These are phyloP conservation scores for Actenoides lindsayi DNA, from an alignment of 2,113 vertebrate species.

Conservation along the genomic window DNA sequence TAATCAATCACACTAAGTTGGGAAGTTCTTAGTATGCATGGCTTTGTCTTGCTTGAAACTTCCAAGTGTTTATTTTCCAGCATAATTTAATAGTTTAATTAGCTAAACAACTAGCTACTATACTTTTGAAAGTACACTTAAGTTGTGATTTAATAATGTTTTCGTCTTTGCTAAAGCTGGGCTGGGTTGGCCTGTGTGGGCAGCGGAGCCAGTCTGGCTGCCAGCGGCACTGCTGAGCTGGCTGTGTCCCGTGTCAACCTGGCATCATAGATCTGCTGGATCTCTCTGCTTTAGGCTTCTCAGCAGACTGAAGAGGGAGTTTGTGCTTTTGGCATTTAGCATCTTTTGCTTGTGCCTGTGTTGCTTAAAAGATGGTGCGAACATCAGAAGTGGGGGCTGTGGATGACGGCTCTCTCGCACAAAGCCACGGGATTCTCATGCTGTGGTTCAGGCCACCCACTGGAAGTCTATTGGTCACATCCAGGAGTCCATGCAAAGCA, in stretches of 20 bases:
- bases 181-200: accelerated
- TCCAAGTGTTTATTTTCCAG: slow-evolving; percentile 58
- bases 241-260: accelerated
- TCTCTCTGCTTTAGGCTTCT: background rate
- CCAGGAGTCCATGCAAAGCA: background rate
- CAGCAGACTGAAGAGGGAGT: background rate
- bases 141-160: background rate
- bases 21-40: slow-evolving; percentile 48
- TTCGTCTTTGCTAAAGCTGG: background rate
- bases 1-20: slow-evolving; percentile 64
- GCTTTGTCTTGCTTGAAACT: slow-evolving; percentile 53
- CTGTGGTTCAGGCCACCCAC: background rate
- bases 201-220: accelerated
- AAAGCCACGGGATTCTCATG: background rate
- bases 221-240: background rate
- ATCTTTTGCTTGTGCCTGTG: accelerated
- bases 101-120: slow-evolving; percentile 23
- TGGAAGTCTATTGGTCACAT: background rate
- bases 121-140: background rate
- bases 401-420: accelerated
- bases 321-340: background rate
- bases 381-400: accelerated
- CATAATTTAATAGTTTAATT: slow-evolving; percentile 64
- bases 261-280: background rate
- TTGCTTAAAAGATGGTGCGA: accelerated